Evolutionary conservation across 2,888 invertebrate genomes (phyloP), one percentile per base, ranked within the genome.

Genomic region (Drosophila leonis): DNA sequence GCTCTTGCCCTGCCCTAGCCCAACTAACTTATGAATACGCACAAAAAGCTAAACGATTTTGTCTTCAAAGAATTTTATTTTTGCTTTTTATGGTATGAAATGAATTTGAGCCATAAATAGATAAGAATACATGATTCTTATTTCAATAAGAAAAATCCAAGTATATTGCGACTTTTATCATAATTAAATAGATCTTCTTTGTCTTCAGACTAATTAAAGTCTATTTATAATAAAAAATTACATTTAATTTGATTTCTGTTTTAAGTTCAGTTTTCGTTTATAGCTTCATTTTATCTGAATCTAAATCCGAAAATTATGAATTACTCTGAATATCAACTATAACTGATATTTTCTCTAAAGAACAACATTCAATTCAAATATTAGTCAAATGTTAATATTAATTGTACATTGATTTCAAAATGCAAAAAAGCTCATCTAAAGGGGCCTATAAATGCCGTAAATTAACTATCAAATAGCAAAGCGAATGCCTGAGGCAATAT

Each of bases 381-480:
- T 54, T 27, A 35, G 31, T 10, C 39, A 48, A 62, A 59, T 72
- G 60, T 56, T 57, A 39, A 56, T 24, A 59, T 55, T 54, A 55
- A 5, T 35, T 55, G 49, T 44, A 31, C 37, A 68, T 54, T 52
- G 65, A 31, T 52, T 52, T 13, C 35, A 24, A 24, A 6, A 33
- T 12, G n/a, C n/a, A 51, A 20, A 48, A 37, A n/a, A 54, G n/a
- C 20, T 9, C 39, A 37, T 20, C 64, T 46, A 12, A n/a, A 39
- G 54, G 33, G 54, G 54, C 64, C 46, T 39, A 31, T 64, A 31
- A 39, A 15, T 46, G 54, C 27, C 66, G 55, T 55, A 66, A 60
- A 44, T 46, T 44, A 35, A 39, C 60, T 52, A 74, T 61, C 42
- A 54, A 74, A 61, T 74, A 61, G 56, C 65, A 15, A 15, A 15